phyloP scores from a whole-genome alignment of 2,888 invertebrate genomes.

The Drosophila mettleri region DNA sequence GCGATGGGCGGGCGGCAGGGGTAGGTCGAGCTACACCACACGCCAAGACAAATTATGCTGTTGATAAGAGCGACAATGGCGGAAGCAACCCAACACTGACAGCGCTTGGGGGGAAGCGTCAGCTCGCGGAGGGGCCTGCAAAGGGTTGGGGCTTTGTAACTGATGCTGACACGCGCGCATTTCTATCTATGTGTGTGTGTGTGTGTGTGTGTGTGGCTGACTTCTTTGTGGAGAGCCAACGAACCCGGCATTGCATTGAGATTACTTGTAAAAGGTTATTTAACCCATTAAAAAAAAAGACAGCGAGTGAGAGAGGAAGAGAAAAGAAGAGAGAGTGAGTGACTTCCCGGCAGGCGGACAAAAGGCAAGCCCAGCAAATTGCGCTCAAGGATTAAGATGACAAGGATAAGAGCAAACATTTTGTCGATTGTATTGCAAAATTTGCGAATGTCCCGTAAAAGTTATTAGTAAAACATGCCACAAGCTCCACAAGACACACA shows the following conservation, averaged over 20 bases:
- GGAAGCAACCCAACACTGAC: slow-evolving; percentile 52
- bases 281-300: slow-evolving; percentile 63
- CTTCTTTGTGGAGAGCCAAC: slow-evolving; percentile 57
- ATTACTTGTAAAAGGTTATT: slow-evolving; percentile 73
- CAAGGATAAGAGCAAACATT: slow-evolving; percentile 51
- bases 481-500: background rate
- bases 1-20: background rate
- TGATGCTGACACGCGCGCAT: slow-evolving; percentile 64
- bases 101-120: slow-evolving; percentile 14
- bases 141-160: slow-evolving; percentile 38
- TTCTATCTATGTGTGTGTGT: slow-evolving; percentile 38
- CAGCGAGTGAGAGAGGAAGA: no score
- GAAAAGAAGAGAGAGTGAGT: background rate
- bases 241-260: slow-evolving; percentile 63
- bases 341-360: slow-evolving; percentile 11
- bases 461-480: slow-evolving; percentile 39
- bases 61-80: slow-evolving; percentile 76
- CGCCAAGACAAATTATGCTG: slow-evolving; percentile 79
- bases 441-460: slow-evolving; percentile 33
- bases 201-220: slow-evolving; percentile 22
- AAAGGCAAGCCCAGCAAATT: slow-evolving; percentile 41
- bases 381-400: slow-evolving; percentile 53
- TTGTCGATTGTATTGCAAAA: slow-evolving; percentile 42
- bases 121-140: background rate
- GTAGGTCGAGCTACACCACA: slow-evolving; percentile 43